phyloP scores from a whole-genome alignment of 2,888 invertebrate species.

The Euzophera pinguis region DNA sequence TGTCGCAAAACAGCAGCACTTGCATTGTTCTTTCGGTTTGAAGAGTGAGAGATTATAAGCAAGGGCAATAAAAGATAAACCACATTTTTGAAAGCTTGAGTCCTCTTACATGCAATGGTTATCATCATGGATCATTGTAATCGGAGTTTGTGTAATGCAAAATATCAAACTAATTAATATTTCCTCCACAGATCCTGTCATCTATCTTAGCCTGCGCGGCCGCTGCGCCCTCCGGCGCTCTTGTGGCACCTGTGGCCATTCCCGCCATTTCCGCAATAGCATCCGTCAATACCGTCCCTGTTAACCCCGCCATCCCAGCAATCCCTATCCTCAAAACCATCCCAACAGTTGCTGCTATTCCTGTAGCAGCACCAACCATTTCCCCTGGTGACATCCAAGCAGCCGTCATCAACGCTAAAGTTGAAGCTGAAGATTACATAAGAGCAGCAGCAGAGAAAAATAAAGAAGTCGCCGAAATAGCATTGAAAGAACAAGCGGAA shows the following conservation, averaged over 20 bases:
- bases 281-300: conserved; percentile 18
- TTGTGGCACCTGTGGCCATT: conserved; percentile 17
- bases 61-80: no score
- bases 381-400: conserved; percentile 63
- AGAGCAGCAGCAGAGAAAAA: conserved; percentile 48
- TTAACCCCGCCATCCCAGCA: conserved; percentile 24
- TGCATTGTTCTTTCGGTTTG: no score
- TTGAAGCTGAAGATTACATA: conserved; percentile 44
- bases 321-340: conserved; percentile 17
- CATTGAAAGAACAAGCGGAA: conserved; percentile 41
- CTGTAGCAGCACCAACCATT: conserved; percentile 42
- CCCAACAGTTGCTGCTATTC: conserved; percentile 14
- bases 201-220: conserved; percentile 52
- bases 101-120: no score
- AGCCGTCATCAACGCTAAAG: conserved; percentile 61
- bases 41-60: no score
- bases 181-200: conserved; percentile 46
- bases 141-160: no score
- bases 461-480: conserved; percentile 41
- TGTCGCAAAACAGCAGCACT: no score
- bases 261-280: conserved; percentile 8
- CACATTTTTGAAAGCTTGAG: no score
- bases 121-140: no score
- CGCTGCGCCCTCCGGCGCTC: conserved; percentile 51
- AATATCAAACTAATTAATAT: no score